Evolutionary conservation across 1,140 invertebrate genomes (phyloP).

Genomic region (Euglossa dilemma): DNA sequence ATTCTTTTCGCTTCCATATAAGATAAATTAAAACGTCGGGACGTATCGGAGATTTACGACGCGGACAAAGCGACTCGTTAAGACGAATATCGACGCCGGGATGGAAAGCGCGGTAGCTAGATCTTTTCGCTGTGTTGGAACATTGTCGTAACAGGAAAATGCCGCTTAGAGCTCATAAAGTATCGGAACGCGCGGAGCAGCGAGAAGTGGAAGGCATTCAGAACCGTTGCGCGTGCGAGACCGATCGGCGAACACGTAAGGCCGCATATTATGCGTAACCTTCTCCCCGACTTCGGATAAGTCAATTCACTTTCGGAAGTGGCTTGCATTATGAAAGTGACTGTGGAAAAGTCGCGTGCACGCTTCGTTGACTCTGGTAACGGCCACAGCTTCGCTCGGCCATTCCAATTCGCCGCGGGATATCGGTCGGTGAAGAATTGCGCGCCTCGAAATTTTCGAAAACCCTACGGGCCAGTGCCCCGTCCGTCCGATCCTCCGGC

Average conservation of each 20-base stretch:
- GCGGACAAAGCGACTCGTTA: no score
- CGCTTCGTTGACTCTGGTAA: slow-evolving; percentile 64
- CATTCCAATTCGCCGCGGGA: slow-evolving; percentile 63
- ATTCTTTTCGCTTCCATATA: no score
- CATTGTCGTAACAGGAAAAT: not conserved
- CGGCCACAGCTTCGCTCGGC: slow-evolving; percentile 45
- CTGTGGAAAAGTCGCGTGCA: slow-evolving; percentile 67
- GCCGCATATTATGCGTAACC: slow-evolving; percentile 56
- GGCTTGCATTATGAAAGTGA: slow-evolving; percentile 65
- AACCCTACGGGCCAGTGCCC: not conserved
- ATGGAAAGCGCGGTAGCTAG: no score
- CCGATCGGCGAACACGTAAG: slow-evolving; percentile 32
- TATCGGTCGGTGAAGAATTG: slow-evolving; percentile 57
- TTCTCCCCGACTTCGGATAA: slow-evolving; percentile 57
- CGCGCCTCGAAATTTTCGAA: slow-evolving; percentile 33
- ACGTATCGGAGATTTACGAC: no score
- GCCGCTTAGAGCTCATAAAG: not conserved
- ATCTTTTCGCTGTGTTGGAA: no score
- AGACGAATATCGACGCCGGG: no score
- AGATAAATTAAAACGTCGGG: no score
- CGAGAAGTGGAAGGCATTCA: slow-evolving; percentile 33
- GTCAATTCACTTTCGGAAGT: slow-evolving; percentile 69
- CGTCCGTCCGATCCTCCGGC: no score
- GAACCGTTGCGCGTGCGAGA: slow-evolving; percentile 1
- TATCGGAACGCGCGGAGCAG: not conserved